A percentile compares a stretch with the other conserved stretches of the same genome.
These are phyloP conservation scores for Gopherus evgoodei DNA, from an alignment of 2,113 vertebrate genomes.

Conservation along the genomic window DNA sequence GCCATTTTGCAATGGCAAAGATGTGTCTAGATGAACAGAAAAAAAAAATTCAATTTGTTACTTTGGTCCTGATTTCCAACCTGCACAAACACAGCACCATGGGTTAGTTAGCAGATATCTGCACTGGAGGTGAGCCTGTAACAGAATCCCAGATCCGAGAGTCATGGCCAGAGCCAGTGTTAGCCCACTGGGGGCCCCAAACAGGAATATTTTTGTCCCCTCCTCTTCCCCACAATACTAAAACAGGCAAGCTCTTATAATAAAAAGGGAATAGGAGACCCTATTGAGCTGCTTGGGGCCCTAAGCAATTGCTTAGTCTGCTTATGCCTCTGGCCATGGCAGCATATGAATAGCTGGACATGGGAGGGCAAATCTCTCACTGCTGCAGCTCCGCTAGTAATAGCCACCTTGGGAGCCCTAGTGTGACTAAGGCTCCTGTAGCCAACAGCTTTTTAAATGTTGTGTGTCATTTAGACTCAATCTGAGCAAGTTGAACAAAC, in stretches of 20 bases:
- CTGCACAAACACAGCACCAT: neutral
- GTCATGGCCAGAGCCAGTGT: neutral
- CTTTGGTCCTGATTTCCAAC: neutral
- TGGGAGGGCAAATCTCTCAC: neutral
- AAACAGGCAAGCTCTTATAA: too few relatives aligned
- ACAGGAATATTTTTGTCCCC: neutral
- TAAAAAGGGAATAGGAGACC: too few relatives aligned
- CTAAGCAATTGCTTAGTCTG: too few relatives aligned
- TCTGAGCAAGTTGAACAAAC: neutral
- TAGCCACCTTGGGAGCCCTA: neutral
- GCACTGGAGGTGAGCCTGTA: neutral
- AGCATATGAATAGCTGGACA: neutral
- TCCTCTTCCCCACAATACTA: too few relatives aligned
- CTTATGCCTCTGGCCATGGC: neutral
- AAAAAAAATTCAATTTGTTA: neutral
- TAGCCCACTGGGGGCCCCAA: too few relatives aligned
- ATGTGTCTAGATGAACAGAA: constrained; percentile 82
- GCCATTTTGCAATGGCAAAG: constrained; percentile 86
- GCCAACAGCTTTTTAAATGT: neutral
- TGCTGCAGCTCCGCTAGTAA: neutral
- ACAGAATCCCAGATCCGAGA: neutral
- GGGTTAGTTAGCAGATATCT: neutral
- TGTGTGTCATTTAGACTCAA: neutral
- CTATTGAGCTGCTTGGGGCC: too few relatives aligned
- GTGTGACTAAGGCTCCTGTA: neutral